These are phyloP conservation scores for Helobdella robusta DNA, from an alignment of 2,888 invertebrate genomes.

Conservation along the genomic window DNA sequence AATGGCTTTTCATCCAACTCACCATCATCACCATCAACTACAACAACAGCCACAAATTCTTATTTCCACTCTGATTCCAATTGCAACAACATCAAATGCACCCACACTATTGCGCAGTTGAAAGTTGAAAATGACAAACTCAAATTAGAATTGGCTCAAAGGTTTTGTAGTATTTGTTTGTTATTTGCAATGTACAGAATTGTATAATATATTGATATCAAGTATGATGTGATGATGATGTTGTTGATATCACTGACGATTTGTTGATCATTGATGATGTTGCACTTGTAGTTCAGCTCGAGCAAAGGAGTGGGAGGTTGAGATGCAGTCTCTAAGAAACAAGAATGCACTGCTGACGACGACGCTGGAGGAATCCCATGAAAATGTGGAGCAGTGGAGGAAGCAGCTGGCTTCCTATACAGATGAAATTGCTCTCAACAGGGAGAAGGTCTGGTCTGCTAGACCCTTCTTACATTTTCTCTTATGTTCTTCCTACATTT, in stretches of 20 bases:
- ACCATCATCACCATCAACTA: neutral
- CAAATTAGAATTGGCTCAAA: conserved; percentile 86
- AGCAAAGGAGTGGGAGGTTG: conserved; percentile 97
- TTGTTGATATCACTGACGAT: neutral
- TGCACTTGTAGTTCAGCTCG: conserved; percentile 70
- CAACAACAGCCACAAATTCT: neutral
- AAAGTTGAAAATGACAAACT: conserved; percentile 93
- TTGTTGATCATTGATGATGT: neutral
- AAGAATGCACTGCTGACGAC: conserved; percentile 89
- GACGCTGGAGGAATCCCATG: conserved; percentile 85
- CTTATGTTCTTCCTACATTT: too few species aligned
- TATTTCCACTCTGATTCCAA: neutral
- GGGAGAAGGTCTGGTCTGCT: conserved; percentile 49
- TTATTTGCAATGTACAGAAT: neutral
- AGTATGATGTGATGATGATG: neutral
- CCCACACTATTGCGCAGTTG: conserved; percentile 48
- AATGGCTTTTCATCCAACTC: too few species aligned
- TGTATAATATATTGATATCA: neutral
- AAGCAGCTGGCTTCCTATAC: conserved; percentile 68
- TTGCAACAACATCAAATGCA: conserved; percentile 5
- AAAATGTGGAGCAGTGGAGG: conserved; percentile 97
- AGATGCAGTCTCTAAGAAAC: conserved; percentile 85
- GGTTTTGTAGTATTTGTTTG: conserved; percentile 57
- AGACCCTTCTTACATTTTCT: too few species aligned
- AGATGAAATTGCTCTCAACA: conserved; percentile 50